Conservation (phyloP, 2,113 vertebrate genomes). For the Apteryx mantelli region DNA sequence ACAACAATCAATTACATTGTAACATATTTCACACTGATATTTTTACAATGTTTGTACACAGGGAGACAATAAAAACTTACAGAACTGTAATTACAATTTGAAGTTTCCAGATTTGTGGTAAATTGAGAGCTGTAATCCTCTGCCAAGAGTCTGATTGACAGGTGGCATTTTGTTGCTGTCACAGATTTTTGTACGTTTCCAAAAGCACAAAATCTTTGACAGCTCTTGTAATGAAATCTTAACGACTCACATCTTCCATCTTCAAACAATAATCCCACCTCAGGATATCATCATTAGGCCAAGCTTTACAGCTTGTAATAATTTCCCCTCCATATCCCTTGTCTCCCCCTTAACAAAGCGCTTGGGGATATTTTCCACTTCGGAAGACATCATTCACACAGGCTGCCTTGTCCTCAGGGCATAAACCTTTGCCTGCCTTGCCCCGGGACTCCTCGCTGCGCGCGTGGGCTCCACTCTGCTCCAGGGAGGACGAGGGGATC, state of each 20-base stretch:
- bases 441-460: not conserved
- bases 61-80: not conserved
- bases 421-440: not conserved
- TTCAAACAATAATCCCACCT: constrained; percentile 70
- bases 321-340: not conserved
- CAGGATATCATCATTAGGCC: constrained; percentile 69
- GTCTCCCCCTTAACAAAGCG: not conserved
- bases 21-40: not conserved
- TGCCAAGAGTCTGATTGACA: not conserved
- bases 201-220: not conserved
- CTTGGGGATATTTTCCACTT: constrained; percentile 33
- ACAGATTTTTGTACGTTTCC: not conserved
- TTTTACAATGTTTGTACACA: not conserved
- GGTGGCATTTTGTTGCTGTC: not conserved
- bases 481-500: not conserved
- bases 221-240: constrained; percentile 45
- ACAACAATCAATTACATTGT: not conserved
- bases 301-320: constrained; percentile 42
- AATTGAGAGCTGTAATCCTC: not conserved
- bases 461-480: not conserved
- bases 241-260: constrained; percentile 41
- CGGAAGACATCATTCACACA: not conserved
- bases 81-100: not conserved
- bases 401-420: constrained; percentile 14
- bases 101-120: not conserved